A percentile compares a stretch with the other conserved stretches of the same genome.
Conservation (phyloP, 2,888 invertebrate genomes). For the Cecidostiba fungosa region DNA sequence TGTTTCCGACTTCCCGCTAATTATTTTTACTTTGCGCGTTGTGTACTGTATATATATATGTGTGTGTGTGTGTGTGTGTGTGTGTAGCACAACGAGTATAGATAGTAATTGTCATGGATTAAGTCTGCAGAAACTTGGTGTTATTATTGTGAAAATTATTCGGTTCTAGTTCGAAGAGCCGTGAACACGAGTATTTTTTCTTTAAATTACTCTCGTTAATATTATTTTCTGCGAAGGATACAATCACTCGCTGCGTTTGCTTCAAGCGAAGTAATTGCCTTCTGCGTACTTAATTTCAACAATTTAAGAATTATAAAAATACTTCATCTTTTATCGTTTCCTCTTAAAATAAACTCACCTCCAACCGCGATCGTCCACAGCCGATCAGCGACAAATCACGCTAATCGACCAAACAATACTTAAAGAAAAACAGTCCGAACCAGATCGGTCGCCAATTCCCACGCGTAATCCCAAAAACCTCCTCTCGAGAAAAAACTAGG, state of each 20-base stretch:
- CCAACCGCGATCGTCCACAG: too few species aligned
- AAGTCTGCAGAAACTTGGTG: background rate
- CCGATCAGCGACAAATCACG: background rate
- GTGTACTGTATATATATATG: background rate
- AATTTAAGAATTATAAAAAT: too few species aligned
- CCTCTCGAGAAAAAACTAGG: background rate
- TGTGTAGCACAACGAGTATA: background rate
- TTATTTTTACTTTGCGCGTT: background rate
- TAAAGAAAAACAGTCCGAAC: background rate
- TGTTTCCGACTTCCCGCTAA: slow-evolving; percentile 38
- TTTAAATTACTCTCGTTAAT: background rate
- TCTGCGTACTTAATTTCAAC: too few species aligned
- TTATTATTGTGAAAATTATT: background rate
- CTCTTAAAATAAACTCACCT: too few species aligned
- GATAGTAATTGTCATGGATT: background rate
- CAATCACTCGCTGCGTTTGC: too few species aligned
- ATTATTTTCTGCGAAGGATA: background rate
- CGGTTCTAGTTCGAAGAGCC: background rate
- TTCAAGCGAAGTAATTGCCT: too few species aligned
- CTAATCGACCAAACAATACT: background rate
- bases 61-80: too few species aligned
- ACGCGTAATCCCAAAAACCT: background rate
- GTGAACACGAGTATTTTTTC: background rate
- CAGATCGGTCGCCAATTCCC: background rate
- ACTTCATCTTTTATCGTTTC: background rate